Conservation (phyloP, 2,113 vertebrate genomes). For the Pterocles gutturalis region DNA sequence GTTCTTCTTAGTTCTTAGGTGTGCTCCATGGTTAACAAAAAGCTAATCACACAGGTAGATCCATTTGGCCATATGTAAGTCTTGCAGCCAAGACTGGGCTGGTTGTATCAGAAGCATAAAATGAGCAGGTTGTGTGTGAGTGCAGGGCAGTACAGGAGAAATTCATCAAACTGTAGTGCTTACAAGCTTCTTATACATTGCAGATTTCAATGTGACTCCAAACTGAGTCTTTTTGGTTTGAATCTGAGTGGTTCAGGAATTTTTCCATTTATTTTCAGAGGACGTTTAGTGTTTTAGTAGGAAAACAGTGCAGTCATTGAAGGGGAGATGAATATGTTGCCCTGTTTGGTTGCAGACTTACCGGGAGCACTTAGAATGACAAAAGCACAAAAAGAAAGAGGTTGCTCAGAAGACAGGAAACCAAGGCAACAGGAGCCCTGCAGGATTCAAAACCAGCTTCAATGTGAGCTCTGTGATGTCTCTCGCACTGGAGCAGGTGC, state of each 20-base stretch:
- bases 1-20: no score
- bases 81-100: background rate
- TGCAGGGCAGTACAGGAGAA: background rate
- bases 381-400: constrained; percentile 89
- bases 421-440: constrained; percentile 50
- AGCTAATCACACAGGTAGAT: accelerated
- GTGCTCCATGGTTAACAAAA: background rate
- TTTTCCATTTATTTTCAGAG: background rate
- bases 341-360: constrained; percentile 76
- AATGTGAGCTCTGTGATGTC: constrained; percentile 83
- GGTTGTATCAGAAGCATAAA: background rate
- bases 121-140: background rate
- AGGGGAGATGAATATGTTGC: background rate
- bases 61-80: accelerated
- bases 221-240: background rate
- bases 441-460: constrained; percentile 76
- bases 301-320: constrained; percentile 4
- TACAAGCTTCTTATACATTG: background rate
- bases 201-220: background rate
- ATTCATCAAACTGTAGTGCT: background rate
- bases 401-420: constrained; percentile 76
- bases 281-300: background rate
- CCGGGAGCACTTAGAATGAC: constrained; percentile 83
- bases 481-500: constrained; percentile 83
- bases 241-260: background rate